Base-by-base conservation (phyloP, 2,888 invertebrate genomes). In the Operophtera brumata region DNA sequence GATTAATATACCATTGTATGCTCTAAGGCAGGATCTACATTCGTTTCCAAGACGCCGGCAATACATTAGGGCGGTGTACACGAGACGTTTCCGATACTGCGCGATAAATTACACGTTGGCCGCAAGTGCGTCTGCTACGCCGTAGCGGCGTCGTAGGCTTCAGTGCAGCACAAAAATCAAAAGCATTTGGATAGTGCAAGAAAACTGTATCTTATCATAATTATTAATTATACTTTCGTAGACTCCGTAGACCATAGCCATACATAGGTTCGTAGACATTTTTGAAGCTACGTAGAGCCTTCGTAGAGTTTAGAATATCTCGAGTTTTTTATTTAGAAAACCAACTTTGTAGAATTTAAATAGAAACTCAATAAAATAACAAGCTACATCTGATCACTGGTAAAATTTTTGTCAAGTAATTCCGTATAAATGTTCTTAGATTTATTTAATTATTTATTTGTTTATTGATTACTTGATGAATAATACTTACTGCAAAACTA, bases 1-100 rank as follows among this genome's bases (percentile, higher is more conserved):
- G 1, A 32, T 39, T 47, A 45, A 36, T 36, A 39, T 7, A 47
- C 10, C 6, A 35, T 41, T 41, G 25, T 13, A 41, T 41, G 47
- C 25, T 28, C 36, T 47, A 60, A 54, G 41, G 39, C 44, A 47
- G 45, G 53, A 49, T 55, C 25, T 49, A 59, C 48, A 59, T 52
- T 55, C 53, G 47, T 66, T 70, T 66, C 59, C 66, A 58, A 64
- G 64, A 68, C 62, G 52, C 64, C 64, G 61, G 70, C 65, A 69
- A 74, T 77, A 73, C 73, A 76, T 77, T 73, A 77, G 57, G 60
- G 61, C 62, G 67, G 67, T 69, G 67, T 74, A 70, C 69, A 57
- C 62, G 62, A 75, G 78, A 73, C 78, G 78, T 79, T 84, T 81
- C 84, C 84, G 78, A 78, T 78, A 80, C 77, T 67, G 51, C 60